A percentile compares a stretch with the other conserved stretches of the same genome.
phyloP scores from a whole-genome alignment of 1,140 invertebrate genomes.

The Drosophila pectinifera region DNA sequence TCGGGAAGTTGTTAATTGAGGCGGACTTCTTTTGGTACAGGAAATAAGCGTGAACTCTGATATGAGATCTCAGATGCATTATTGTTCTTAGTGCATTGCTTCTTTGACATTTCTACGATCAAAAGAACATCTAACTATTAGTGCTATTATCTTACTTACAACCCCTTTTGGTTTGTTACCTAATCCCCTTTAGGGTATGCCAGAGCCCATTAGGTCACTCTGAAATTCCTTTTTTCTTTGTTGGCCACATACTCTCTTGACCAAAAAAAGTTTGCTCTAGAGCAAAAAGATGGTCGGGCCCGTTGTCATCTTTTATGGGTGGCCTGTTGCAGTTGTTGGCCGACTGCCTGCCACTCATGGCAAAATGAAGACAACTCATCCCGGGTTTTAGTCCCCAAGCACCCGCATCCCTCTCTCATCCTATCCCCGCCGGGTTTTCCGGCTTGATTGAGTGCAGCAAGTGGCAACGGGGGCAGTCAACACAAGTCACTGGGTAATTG shows the following conservation, averaged over 20 bases:
- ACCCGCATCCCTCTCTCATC: constrained; percentile 2
- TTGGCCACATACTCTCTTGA: constrained; percentile 20
- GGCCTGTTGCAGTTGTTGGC: constrained; percentile 35
- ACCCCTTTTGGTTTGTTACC: constrained; percentile 2
- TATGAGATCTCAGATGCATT: background rate
- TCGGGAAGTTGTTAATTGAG: constrained; percentile 12
- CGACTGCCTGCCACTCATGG: constrained; percentile 36
- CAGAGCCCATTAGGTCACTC: constrained; percentile 22
- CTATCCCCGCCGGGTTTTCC: constrained; percentile 1
- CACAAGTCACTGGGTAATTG: constrained; percentile 7
- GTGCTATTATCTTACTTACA: constrained; percentile 4
- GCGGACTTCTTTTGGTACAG: too few relatives aligned
- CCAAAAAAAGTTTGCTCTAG: constrained; percentile 8
- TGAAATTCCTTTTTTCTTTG: background rate
- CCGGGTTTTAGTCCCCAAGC: constrained; percentile 8
- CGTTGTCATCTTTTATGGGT: constrained; percentile 42
- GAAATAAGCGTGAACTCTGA: background rate
- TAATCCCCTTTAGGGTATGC: constrained; percentile 9
- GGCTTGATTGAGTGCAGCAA: constrained; percentile 43
- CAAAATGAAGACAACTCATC: constrained; percentile 48
- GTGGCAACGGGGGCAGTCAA: constrained; percentile 32
- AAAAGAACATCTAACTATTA: constrained; percentile 1
- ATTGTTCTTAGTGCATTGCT: background rate
- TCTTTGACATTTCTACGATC: background rate
- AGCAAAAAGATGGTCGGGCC: constrained; percentile 14